Evolutionary conservation across 2,113 vertebrate species (phyloP), one percentile per base, ranked within the genome.

Genomic region (Turnix velox): DNA sequence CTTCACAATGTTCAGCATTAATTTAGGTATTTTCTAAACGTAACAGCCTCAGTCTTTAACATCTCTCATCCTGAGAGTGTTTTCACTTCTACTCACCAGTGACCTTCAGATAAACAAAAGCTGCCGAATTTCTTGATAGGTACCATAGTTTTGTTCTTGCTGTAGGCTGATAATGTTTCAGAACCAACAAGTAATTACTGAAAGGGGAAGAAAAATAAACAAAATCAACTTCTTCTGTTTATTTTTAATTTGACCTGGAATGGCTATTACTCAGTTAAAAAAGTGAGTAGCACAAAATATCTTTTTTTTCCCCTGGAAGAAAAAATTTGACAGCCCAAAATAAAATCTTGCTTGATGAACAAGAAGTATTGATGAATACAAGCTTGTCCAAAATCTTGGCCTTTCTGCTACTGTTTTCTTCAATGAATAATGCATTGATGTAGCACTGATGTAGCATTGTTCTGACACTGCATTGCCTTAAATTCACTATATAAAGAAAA

Each of bases 41-140:
- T 86, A 76, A 87, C 27, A 66, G 24, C 23, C 18, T 61, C 45
- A 78, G 3, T 76, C 77, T 87, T 84, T 45, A 69, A 91, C 88
- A 87, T 46, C 52, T 84, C 20, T 79, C 27, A 84, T 92, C 54
- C 27, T 78, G 40, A 68, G 87, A 82, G 27, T 27, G 8, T 88
- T 71, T 76, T 81, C 75, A 65, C 68, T 43, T 89, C 61, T 76
- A 27, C 31, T 93, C 54, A 73, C 17, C 42, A 49, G 5, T 89
- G 84, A 94, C 84, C 61, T 88, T 91, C 58, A 92, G 69, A 88
- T 69, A 93, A 95, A 93, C 22, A 76, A 84, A 93, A 87, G 18
- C 30, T 87, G 71, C 84, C 84, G 42, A 82, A 87, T 94, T 88
- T 82, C 82, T 23, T 84, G 87, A 89, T 51, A 90, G 61, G 39